Base-by-base conservation (phyloP, 2,888 invertebrate species). In the Ectemnius continuus region DNA sequence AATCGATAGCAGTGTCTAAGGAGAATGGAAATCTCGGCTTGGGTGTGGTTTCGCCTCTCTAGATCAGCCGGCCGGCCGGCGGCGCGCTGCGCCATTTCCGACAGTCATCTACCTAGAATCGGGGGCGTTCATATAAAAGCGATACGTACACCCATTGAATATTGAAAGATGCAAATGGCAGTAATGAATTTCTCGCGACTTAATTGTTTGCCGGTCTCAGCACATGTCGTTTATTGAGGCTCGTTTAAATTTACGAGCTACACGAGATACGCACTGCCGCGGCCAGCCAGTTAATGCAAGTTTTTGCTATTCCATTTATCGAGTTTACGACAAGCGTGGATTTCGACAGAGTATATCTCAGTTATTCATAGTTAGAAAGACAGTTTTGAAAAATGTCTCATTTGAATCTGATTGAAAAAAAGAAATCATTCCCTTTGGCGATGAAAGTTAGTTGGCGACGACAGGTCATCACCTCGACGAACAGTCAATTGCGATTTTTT, bases 391-490 rank as follows among this genome's bases (percentile, higher is more conserved):
- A 36, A 36, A 18, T 18, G 47, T 11, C 16, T 46, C 20, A 16
- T 45, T 61, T 8, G 8, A 46, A 18, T 36, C 36, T 2, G 13
- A 46, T 0, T n/a, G 8, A 8, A n/a, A 46, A 46, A 61, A 61
- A 46, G 16, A 18, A 16, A 52, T 52, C 4, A 6, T 52, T 5
- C 46, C 11, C 45, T 20, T 20, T 13, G 52, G n/a, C 8, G 18
- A 18, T 6, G n/a, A 20, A 13, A 23, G 48, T 46, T 58, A 59
- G 48, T 28, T 56, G 67, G 45, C 59, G 18, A 61, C 26, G 66
- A 76, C 74, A 67, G 62, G 76, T 77, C 72, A 72, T 64, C 63
- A 28, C 11, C 18, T 26, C 47, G 76, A 76, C 67, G 71, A 76
- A 48, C 62, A 18, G 47, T 70, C 59, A 70, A 67, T 70, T 67